Conservation (phyloP, 2,113 vertebrate genomes). For the Dissostichus mawsoni region DNA sequence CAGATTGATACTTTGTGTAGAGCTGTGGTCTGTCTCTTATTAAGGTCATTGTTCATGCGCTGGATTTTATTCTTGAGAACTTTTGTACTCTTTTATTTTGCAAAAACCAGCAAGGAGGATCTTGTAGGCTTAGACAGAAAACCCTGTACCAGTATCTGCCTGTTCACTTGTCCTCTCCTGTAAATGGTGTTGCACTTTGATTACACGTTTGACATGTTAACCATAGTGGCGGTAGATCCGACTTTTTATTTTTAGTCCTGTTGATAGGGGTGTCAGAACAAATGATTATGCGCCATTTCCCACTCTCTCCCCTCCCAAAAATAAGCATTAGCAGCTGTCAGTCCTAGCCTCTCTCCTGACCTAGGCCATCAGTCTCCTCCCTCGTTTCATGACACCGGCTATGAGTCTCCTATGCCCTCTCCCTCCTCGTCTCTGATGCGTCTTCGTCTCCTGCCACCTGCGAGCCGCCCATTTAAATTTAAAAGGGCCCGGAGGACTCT, state of each 20-base stretch:
- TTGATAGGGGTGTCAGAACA: neutral
- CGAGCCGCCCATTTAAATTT: slow-evolving; percentile 48
- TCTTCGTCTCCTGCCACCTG: slow-evolving; percentile 37
- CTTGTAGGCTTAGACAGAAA: neutral
- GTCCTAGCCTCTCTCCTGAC: slow-evolving; percentile 13
- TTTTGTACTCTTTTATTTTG: no score
- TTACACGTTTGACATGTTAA: neutral
- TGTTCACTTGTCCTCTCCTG: neutral
- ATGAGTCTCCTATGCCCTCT: neutral
- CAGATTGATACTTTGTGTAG: neutral
- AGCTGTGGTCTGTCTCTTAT: neutral
- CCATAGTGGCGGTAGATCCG: neutral
- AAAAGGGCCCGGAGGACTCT: slow-evolving; percentile 59
- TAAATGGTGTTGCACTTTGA: neutral
- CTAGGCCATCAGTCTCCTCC: slow-evolving; percentile 17
- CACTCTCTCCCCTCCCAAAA: neutral
- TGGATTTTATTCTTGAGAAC: neutral
- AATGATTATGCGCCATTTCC: neutral
- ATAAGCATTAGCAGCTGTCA: slow-evolving; percentile 19
- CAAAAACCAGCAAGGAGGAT: neutral
- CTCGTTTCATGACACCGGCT: slow-evolving; percentile 25
- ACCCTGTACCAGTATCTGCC: neutral
- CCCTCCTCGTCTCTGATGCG: slow-evolving; percentile 20
- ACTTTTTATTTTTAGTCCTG: neutral
- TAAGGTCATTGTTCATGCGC: neutral